Percentiles rank a stretch among this genome's conserved stretches.
Evolutionary conservation across 2,888 invertebrate genomes (phyloP).

Genomic region (Microctonus hyperodae): DNA sequence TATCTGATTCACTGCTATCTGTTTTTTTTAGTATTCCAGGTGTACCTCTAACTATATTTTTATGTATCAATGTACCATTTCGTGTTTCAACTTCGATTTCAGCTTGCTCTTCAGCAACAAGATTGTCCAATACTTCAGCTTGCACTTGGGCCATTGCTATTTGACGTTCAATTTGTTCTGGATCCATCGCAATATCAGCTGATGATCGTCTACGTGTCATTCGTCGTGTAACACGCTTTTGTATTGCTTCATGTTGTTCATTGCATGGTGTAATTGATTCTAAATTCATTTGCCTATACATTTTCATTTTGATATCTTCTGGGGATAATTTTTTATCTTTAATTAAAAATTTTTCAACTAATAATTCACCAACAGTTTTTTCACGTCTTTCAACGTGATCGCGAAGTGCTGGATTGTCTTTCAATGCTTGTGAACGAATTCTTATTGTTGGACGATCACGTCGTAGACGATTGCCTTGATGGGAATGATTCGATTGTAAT

Average conservation of each 20-base stretch:
- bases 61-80: conserved; percentile 47
- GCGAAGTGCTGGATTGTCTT: conserved; percentile 60
- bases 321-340: conserved; percentile 65
- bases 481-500: conserved; percentile 41
- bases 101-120: conserved; percentile 60
- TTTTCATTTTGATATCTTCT: conserved; percentile 37
- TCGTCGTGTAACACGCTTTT: conserved; percentile 52
- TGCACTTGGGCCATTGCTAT: conserved; percentile 56
- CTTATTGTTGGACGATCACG: conserved; percentile 57
- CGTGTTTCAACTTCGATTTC: conserved; percentile 55
- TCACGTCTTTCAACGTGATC: conserved; percentile 65
- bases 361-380: conserved; percentile 75
- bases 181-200: conserved; percentile 53
- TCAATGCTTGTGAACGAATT: conserved; percentile 61
- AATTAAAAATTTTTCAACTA: conserved; percentile 79
- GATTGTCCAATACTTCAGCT: conserved; percentile 56
- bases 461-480: conserved; percentile 49
- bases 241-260: conserved; percentile 48
- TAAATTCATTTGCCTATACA: conserved; percentile 48
- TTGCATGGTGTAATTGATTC: conserved; percentile 24
- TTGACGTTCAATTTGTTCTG: conserved; percentile 54
- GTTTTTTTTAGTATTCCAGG: conserved; percentile 22
- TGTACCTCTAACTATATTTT: conserved; percentile 35
- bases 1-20: conserved; percentile 31
- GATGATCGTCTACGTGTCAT: conserved; percentile 58